Evolutionary conservation across 2,113 vertebrate genomes (phyloP), one percentile per base, ranked within the genome.

Genomic region (Empidonax alnorum): DNA sequence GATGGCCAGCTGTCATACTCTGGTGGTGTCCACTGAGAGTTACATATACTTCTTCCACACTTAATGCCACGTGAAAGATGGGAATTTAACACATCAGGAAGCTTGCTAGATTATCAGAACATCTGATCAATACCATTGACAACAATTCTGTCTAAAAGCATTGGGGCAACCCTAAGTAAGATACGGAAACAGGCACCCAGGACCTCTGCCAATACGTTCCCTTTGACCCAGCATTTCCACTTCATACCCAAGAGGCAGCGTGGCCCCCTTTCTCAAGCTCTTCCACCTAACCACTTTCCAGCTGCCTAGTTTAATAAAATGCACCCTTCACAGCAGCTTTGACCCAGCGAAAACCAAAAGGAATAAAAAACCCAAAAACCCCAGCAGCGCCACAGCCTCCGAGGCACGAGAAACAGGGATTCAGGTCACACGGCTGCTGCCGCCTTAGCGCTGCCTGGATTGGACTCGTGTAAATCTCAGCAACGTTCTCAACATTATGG

Each of bases 61-160:
- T 98, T 96, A 97, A 50, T 27, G 71, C 84, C 96, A 97, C 39
- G 85, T 91, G 86, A 97, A 98, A 97, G 89, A 58, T 93, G 93
- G 96, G 92, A 97, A 98, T 98, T 98, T 98, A 99, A 98, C 98
- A 98, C 98, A 98, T 97, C 97, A 97, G 97, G 98, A 98, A 98
- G 98, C 97, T 97, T 96, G 97, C 97, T 90, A 96, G 98, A 98
- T 98, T 98, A 98, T 98, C 98, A 98, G 97, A 98, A 97, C 97
- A 93, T 97, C 98, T 98, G 98, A 99, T 99, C 99, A 98, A 99
- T 99, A 98, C 95, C 97, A 98, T 96, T 95, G 98, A 99, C 98
- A 97, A 98, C 98, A 98, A 96, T 97, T 97, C 93, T 94, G 97
- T 98, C 98, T 98, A 98, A 99, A 98, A 99, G 98, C 97, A 97